Evolutionary conservation across 2,113 vertebrate species (phyloP), one percentile per base, ranked within the genome.

Genomic region (Tylochromis polylepis): DNA sequence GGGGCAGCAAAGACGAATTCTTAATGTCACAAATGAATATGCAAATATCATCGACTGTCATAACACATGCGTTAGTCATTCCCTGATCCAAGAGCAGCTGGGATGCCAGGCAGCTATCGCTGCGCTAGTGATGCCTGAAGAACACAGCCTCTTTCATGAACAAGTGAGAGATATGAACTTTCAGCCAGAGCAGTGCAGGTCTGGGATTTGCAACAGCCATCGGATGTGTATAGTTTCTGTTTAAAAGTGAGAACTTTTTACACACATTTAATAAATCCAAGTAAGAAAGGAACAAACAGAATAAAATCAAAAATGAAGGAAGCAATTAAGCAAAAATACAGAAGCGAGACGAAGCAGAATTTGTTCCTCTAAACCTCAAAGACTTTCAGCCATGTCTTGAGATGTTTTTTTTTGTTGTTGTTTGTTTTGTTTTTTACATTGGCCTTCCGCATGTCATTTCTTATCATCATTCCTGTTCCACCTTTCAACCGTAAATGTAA

Each of bases 21-120:
- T 92, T 95, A 94, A 95, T 95, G 94, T 94, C 92, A 95, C 85
- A 89, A 87, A 94, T 94, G 87, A 93, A 94, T 94, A 96, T 96
- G 93, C 79, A 96, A 95, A 95, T 95, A 92, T 83, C 90, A 92
- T 70, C 22, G 83, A 91, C 86, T 96, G 95, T 95, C 94, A 95
- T 80, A 94, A 94, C 93, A 94, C 90, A 83, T 78, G 83, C 62
- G 59, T 93, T 89, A 94, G 91, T 95, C 93, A 94, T 82, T 38
- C 41, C 56, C 36, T 91, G 92, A 95, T 94, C 81, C 43, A 43
- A 85, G 79, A 92, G 78, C 49, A 60, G 85, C 81, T 31, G 43
- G 75, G 75, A 67, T 56, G 77, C 78, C 91, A 86, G 87, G 87
- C 15, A 85, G 87, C 78, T 79, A 89, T 92, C 59, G 15, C 24